These are phyloP conservation scores for Galeopsomyia nigrocyanea DNA, from an alignment of 2,888 invertebrate genomes.

Conservation along the genomic window DNA sequence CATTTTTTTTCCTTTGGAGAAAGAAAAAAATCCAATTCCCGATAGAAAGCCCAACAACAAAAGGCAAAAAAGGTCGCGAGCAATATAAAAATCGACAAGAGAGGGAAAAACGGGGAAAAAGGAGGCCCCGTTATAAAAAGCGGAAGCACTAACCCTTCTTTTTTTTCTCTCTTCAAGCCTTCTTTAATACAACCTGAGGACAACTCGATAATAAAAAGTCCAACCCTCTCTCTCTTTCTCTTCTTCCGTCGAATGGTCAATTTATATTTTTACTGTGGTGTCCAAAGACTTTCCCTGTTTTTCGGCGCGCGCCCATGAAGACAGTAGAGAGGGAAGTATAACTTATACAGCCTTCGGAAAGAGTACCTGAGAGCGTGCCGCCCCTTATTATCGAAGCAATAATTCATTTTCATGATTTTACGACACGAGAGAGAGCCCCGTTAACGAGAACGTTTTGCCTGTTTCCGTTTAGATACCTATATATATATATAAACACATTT, in stretches of 20 bases:
- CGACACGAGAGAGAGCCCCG: conserved; percentile 34
- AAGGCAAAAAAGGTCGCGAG: not conserved
- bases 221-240: too few species aligned
- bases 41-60: not conserved
- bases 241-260: too few species aligned
- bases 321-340: not conserved
- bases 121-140: conserved; percentile 35
- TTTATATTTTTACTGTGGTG: too few species aligned
- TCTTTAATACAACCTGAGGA: too few species aligned
- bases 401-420: conserved; percentile 64
- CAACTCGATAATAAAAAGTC: too few species aligned
- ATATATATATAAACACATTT: too few species aligned
- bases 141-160: conserved; percentile 26
- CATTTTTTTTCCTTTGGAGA: too few species aligned
- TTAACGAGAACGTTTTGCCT: conserved; percentile 28
- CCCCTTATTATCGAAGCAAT: conserved; percentile 60
- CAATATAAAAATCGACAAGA: conserved; percentile 22
- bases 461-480: not conserved
- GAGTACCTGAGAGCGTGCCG: conserved; percentile 22
- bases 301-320: not conserved
- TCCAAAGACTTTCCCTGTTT: conserved; percentile 25
- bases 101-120: conserved; percentile 14
- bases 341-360: conserved; percentile 15
- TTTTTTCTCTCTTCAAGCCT: not conserved
- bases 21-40: conserved; percentile 16